Evolutionary conservation across 2,888 invertebrate genomes (phyloP).

Genomic region (Hyles lineata): DNA sequence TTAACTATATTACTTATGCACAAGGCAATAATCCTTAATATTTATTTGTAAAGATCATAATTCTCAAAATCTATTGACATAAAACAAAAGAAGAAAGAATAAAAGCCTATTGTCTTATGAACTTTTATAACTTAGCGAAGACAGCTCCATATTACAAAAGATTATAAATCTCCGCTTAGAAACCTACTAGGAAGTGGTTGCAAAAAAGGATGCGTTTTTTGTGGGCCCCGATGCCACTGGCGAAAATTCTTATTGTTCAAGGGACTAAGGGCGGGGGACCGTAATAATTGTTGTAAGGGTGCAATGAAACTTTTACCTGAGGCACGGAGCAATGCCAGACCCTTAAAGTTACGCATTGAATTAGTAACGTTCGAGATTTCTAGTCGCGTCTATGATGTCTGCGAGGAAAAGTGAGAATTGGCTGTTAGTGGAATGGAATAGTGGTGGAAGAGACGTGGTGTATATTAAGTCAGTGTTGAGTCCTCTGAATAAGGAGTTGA

Average conservation of each 20-base stretch:
- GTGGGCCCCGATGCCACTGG: slow-evolving; percentile 61
- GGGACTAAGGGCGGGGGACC: slow-evolving; percentile 62
- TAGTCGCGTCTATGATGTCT: slow-evolving; percentile 38
- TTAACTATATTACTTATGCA: too few species aligned
- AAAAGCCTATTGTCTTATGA: slow-evolving; percentile 45
- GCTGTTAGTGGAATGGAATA: slow-evolving; percentile 67
- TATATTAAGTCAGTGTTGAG: slow-evolving; percentile 50
- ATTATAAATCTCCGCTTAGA: slow-evolving; percentile 56
- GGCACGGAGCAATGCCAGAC: slow-evolving; percentile 46
- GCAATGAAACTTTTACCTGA: slow-evolving; percentile 80
- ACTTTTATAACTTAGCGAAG: slow-evolving; percentile 47
- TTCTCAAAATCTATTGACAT: not conserved
- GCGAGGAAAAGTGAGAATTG: slow-evolving; percentile 60
- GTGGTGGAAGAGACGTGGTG: slow-evolving; percentile 54
- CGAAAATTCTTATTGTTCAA: slow-evolving; percentile 74
- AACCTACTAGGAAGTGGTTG: slow-evolving; percentile 71
- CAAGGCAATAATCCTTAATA: too few species aligned
- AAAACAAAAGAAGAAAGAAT: slow-evolving; percentile 15
- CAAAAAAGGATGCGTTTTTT: slow-evolving; percentile 78
- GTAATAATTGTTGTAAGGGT: slow-evolving; percentile 74
- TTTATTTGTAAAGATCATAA: not conserved
- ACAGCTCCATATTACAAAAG: slow-evolving; percentile 50
- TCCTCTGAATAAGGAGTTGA: slow-evolving; percentile 45
- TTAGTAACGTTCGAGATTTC: slow-evolving; percentile 27
- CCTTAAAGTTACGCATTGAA: slow-evolving; percentile 26